Percentiles rank a stretch among this genome's conserved stretches.
phyloP scores from a whole-genome alignment of 2,113 vertebrate species.

The Sinocyclocheilus grahami region DNA sequence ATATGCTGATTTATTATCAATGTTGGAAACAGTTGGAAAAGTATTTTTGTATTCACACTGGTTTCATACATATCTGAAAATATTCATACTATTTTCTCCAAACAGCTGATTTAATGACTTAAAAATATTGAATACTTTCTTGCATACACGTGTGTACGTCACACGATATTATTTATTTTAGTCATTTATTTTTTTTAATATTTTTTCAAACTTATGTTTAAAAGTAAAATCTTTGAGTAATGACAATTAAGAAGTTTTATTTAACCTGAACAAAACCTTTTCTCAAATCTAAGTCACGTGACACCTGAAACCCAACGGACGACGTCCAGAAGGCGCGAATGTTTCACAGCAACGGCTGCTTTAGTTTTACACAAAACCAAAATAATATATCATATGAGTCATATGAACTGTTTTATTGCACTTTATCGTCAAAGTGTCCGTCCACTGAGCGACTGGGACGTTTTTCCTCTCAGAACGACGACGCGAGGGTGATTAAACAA shows the following conservation, averaged over 20 bases:
- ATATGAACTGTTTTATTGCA: neutral
- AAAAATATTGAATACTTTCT: neutral
- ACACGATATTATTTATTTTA: neutral
- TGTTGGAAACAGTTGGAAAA: too few species aligned
- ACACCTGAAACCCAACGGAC: slow-evolving; percentile 41
- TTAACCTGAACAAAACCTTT: neutral
- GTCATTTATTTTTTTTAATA: neutral
- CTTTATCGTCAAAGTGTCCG: neutral
- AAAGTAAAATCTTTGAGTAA: too few species aligned
- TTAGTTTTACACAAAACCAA: neutral
- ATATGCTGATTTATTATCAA: too few species aligned
- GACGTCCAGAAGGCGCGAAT: neutral
- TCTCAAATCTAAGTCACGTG: slow-evolving; percentile 60
- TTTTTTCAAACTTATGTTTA: neutral
- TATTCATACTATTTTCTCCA: neutral
- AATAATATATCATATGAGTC: too few species aligned
- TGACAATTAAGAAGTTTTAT: neutral
- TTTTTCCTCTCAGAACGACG: neutral
- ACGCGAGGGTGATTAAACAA: neutral
- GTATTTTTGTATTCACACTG: neutral
- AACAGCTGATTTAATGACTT: neutral
- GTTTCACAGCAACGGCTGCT: neutral
- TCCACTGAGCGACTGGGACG: neutral
- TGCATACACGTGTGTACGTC: too few species aligned
- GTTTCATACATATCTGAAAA: neutral